Base-by-base conservation (phyloP, 2,113 vertebrate species). In the Sinocyclocheilus grahami region DNA sequence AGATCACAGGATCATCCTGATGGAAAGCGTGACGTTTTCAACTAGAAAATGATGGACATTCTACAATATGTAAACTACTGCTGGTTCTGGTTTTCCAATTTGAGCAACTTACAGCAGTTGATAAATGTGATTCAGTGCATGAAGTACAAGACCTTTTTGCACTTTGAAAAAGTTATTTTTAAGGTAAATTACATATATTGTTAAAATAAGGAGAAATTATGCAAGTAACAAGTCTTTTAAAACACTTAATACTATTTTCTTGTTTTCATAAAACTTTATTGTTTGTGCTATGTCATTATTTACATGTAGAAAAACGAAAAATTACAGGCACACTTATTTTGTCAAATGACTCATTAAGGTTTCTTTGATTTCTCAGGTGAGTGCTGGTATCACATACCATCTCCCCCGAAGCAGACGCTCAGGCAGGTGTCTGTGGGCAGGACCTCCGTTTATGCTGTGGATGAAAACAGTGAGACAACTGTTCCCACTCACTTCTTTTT, bases 351-450 rank as follows among this genome's bases (percentile, higher is more conserved):
- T 72, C 7, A 13, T 63, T 63, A 22, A 18, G 20, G 5, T 53
- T 53, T 30, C 33, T 75, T 16, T 14, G 16, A 33, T n/a, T 75
- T 67, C 39, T 4, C 88, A 98, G 97, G 98, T 46, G 97, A 99
- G 82, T 98, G 97, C 92, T 99, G 98, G 98, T 98, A 99, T 91
- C 98, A 99, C 89, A 97, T 99, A 88, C 97, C 98, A 0, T 95
- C 97, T 0, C 98, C 98, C 1, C 93, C 91, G 5, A 96, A 95
- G 16, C 97, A 99, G 92, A 97, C 95, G 48, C 91, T 99, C 78
- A 96, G 92, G 71, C 98, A 98, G 88, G 96, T 99, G 74, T 98
- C 98, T 0, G 98, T 98, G 12, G 98, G 98, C 11, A 93, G 97
- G 87, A 98, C 97, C 0, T 97, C 98, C 0, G 97, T 99, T 65